phyloP scores from a whole-genome alignment of 2,797 vertebrate species.

The Yasuhikotakia modesta region DNA sequence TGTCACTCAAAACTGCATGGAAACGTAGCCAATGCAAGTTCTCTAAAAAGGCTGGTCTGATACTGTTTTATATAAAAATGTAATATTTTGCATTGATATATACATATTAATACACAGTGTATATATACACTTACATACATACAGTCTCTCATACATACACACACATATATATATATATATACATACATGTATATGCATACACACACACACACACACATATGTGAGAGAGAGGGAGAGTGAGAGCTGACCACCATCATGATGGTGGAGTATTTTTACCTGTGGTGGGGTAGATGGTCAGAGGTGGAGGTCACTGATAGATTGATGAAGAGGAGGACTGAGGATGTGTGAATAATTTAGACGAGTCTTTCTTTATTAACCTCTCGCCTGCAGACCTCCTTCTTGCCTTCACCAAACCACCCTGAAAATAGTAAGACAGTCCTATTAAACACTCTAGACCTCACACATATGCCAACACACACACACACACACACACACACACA shows the following conservation, averaged over 20 bases:
- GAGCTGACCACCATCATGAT: too few relatives aligned
- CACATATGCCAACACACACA: background rate
- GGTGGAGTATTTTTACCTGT: constrained; percentile 70
- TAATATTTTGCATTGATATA: too few relatives aligned
- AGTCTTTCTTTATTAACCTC: constrained; percentile 64
- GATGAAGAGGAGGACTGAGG: constrained; percentile 73
- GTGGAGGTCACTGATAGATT: constrained; percentile 68
- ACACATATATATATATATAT: too few relatives aligned
- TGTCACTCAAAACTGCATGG: background rate
- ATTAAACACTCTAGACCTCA: constrained; percentile 10
- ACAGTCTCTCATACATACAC: too few relatives aligned
- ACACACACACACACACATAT: too few relatives aligned
- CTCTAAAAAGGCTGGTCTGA: too few relatives aligned
- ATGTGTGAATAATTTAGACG: constrained; percentile 75
- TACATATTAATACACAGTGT: too few relatives aligned
- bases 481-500: background rate
- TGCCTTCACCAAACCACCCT: constrained; percentile 9
- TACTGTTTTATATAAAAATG: too few relatives aligned
- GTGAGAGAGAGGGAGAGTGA: too few relatives aligned
- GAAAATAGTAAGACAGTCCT: constrained; percentile 21
- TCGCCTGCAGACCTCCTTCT: constrained; percentile 6
- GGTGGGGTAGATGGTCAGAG: constrained; percentile 61
- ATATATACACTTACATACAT: too few relatives aligned
- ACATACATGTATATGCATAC: too few relatives aligned
- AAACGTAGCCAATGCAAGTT: background rate